These are phyloP conservation scores for Falcunculus frontatus DNA, from an alignment of 2,113 vertebrate genomes.

Conservation along the genomic window DNA sequence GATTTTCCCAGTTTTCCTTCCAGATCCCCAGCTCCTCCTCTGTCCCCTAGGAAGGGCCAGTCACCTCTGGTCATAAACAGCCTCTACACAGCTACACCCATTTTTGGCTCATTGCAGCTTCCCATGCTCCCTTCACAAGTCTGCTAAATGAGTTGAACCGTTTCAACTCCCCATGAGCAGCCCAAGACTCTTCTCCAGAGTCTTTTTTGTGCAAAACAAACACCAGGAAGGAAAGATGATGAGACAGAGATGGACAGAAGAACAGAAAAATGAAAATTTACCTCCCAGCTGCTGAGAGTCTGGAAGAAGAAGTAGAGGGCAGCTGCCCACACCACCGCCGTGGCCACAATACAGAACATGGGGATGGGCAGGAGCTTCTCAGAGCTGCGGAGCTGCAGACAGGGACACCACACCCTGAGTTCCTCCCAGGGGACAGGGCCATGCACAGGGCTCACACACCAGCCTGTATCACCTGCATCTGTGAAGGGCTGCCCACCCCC, in stretches of 20 bases:
- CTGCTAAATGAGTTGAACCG: neutral
- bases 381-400: conserved; percentile 73
- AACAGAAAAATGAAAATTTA: conserved; percentile 23
- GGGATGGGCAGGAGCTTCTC: conserved; percentile 75
- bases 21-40: neutral
- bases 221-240: neutral
- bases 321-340: conserved; percentile 71
- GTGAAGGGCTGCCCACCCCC: neutral
- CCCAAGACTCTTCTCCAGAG: neutral
- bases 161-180: neutral
- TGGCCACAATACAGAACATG: conserved; percentile 76
- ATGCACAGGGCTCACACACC: neutral
- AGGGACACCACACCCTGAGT: fast-evolving
- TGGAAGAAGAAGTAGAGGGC: conserved; percentile 85
- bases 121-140: neutral
- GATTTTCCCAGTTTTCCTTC: neutral
- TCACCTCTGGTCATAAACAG: neutral
- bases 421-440: neutral
- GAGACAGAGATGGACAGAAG: neutral
- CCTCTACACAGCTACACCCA: neutral
- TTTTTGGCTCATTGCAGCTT: neutral
- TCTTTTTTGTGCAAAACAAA: neutral
- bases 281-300: conserved; percentile 84
- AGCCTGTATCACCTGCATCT: neutral
- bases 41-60: neutral